Base-by-base conservation (phyloP, 2,113 vertebrate genomes). In the Melospiza georgiana region DNA sequence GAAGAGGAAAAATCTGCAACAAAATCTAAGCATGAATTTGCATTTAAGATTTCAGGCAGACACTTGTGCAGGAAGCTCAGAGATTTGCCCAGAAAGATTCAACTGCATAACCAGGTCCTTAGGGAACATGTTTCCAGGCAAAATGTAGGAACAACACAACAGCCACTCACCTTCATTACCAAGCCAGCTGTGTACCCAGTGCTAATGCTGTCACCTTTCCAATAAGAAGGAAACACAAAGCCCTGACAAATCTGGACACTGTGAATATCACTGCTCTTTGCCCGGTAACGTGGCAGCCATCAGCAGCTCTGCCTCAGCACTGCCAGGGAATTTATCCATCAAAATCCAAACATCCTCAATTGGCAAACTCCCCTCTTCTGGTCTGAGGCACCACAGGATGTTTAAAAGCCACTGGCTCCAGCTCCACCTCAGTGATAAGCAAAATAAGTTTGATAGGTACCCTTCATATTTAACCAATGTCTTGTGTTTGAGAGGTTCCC, bases 161-260 rank as follows among this genome's bases (percentile, higher is more conserved):
- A 87, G 20, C 33, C 62, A 8, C 5, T 43, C 83, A 25, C 80
- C 46, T 44, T n/a, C 41, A 74, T 13, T 58, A 5, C 37, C 18
- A 2, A 12, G 19, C 25, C 37, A 31, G 0, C 1, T 10, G 28
- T 8, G 30, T 23, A 6, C 14, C 4, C 0, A 2, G 20, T 15
- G 28, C 61, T 46, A 30, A 35, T 1, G 33, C 48, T 62, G 43
- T 25, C 73, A 66, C 39, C 54, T 74, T 57, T 19, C 57, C n/a
- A 31, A 3, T 1, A n/a, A 74, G 54, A 66, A 30, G 30, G 61
- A 48, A 82, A 51, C 54, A 37, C 7, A 3, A 79, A 69, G 18
- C 41, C 24, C 59, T 15, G 13, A 68, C 11, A 57, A 69, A 83
- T 41, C 20, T 1, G 0, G 59, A 39, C 10, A 4, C 27, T 11